These are phyloP conservation scores for Tapera naevia DNA, from an alignment of 2,797 vertebrate species.

Conservation along the genomic window DNA sequence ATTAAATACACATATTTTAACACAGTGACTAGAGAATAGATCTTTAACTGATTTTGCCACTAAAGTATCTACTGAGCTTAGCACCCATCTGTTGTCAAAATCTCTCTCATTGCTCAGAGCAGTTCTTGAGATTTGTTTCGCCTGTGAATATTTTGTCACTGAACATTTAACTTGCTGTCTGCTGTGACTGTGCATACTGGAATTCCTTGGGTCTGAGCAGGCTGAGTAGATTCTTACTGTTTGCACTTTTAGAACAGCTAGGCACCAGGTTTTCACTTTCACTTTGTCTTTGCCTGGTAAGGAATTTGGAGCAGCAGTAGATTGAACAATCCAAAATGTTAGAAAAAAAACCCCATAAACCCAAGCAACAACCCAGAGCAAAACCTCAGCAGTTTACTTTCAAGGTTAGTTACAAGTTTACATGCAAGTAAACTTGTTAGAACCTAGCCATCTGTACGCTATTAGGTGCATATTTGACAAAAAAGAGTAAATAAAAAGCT, in stretches of 20 bases:
- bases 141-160: not conserved
- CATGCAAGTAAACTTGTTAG: conserved; percentile 58
- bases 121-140: not conserved
- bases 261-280: not conserved
- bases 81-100: conserved; percentile 30
- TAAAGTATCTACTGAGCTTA: not conserved
- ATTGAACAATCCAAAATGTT: conserved; percentile 60
- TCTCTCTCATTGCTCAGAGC: not conserved
- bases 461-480: conserved; percentile 59
- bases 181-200: not conserved
- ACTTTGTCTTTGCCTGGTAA: conserved; percentile 34
- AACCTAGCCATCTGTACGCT: conserved; percentile 59
- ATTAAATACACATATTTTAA: not conserved
- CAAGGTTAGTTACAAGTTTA: conserved; percentile 52
- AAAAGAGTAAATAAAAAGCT: conserved; percentile 39
- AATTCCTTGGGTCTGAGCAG: not conserved
- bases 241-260: not conserved
- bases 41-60: conserved; percentile 1
- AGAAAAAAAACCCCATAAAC: not conserved
- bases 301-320: conserved; percentile 47
- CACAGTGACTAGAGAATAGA: not conserved
- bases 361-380: conserved; percentile 43
- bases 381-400: conserved; percentile 62
- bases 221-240: not conserved
- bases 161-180: not conserved